Conservation (phyloP, 2,888 invertebrate genomes). For the Stenchaetothrips biformis region DNA sequence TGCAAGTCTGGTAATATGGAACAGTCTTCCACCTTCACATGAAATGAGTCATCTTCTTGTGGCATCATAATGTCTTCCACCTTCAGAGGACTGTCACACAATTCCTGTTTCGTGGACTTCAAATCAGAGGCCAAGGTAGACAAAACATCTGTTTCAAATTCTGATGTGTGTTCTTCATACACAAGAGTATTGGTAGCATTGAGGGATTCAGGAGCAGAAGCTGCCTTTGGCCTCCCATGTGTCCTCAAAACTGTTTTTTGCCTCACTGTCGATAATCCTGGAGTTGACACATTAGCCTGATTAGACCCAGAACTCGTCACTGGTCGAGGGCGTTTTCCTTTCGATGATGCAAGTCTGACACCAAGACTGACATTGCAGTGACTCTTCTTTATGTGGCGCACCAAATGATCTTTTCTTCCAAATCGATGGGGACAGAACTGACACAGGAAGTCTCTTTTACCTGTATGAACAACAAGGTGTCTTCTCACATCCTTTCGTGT, state of each 20-base stretch:
- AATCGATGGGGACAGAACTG: constrained; percentile 73
- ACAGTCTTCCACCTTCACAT: background rate
- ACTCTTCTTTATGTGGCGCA: constrained; percentile 71
- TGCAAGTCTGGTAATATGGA: background rate
- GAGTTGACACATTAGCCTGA: constrained; percentile 22
- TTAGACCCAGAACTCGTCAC: background rate
- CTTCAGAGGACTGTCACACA: background rate
- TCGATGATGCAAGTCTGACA: constrained; percentile 16
- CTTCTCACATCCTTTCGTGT: constrained; percentile 72
- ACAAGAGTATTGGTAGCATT: background rate
- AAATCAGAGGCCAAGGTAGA: background rate
- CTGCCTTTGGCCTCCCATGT: background rate
- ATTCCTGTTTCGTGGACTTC: background rate
- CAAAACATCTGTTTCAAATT: background rate
- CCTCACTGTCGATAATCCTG: background rate
- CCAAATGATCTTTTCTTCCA: constrained; percentile 73
- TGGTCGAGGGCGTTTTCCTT: constrained; percentile 29
- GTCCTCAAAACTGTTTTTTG: background rate
- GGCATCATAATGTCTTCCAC: background rate
- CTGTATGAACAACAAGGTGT: constrained; percentile 73
- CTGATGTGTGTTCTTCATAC: background rate
- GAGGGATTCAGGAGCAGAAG: background rate
- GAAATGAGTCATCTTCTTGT: background rate
- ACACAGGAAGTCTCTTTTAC: constrained; percentile 69
- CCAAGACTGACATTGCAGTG: constrained; percentile 45